Percentiles rank a stretch among this genome's conserved stretches.
phyloP scores from a whole-genome alignment of 2,797 vertebrate species.

The Thripadectes ignobilis region DNA sequence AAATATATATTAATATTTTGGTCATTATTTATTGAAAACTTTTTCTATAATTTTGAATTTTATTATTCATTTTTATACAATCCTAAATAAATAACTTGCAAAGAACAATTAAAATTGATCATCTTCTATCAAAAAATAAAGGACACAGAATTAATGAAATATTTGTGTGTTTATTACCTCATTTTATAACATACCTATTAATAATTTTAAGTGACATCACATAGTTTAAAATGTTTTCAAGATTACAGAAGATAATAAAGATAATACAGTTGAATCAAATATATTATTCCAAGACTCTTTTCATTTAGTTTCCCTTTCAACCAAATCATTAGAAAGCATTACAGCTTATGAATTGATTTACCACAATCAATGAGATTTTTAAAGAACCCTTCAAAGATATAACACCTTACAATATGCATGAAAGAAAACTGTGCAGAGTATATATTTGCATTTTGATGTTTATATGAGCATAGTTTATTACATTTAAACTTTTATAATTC shows the following conservation, averaged over 20 bases:
- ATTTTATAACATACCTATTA: neutral
- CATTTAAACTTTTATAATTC: neutral
- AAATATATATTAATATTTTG: neutral
- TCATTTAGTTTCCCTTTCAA: neutral
- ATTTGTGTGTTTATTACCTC: neutral
- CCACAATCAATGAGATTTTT: neutral
- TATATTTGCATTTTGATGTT: neutral
- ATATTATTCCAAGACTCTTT: neutral
- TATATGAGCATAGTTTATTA: neutral
- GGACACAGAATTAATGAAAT: neutral
- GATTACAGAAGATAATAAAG: neutral
- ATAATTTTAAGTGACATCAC: neutral
- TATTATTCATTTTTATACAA: neutral
- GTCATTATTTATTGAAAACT: fast-evolving
- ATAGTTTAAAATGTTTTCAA: neutral
- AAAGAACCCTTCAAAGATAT: neutral
- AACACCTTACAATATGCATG: neutral
- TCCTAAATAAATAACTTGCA: neutral
- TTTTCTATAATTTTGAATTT: neutral
- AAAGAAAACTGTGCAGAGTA: neutral
- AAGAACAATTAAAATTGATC: neutral
- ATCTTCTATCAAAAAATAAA: neutral
- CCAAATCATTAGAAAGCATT: neutral
- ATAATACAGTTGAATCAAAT: neutral
- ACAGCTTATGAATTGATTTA: neutral